Evolutionary conservation across 1,140 invertebrate genomes (phyloP), one percentile per base, ranked within the genome.

Genomic region (Scaptomyza montana): DNA sequence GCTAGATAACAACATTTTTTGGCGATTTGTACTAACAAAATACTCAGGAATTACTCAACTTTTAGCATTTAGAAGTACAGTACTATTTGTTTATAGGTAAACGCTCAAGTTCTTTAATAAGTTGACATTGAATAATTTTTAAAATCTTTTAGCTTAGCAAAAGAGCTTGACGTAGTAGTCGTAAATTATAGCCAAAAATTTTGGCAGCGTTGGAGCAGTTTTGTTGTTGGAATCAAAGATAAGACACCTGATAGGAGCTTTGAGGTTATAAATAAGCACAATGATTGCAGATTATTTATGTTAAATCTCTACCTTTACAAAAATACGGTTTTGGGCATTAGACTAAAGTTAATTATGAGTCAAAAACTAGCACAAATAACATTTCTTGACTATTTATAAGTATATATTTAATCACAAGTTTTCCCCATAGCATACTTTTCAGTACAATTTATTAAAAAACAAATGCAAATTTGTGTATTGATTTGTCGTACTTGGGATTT

Each of bases 231-330:
- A 5, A 4, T 67, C 30, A 16, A 16, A 46, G 82, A 87, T 87
- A 56, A 87, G 75, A 78, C 78, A 87, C 53, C 51, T 63, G n/a
- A 12, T 33, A 19, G 30, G 59, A 78, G 54, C 49, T 28, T 65
- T 62, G 60, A 19, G 59, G 45, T 49, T 47, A 65, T 84, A 82
- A 82, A 84, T 82, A 59, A 67, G 12, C 30, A 57, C 21, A 61
- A 45, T 47, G 45, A 60, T 68, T 59, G 19, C 68, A 9, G 54
- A 51, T 47, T 71, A 36, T n/a, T 30, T 57, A 57, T 46, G 10
- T 33, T 16, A 46, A 28, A 30, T 46, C 8, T 12, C 5, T 10
- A 19, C 7, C 2, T 3, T n/a, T 10, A 39, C 4, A 1, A 45
- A 25, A 45, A 30, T 10, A 51, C 50, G 13, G 5, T 51, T 5